Evolutionary conservation across 2,888 invertebrate species (phyloP).

Genomic region (Eulithis testata): DNA sequence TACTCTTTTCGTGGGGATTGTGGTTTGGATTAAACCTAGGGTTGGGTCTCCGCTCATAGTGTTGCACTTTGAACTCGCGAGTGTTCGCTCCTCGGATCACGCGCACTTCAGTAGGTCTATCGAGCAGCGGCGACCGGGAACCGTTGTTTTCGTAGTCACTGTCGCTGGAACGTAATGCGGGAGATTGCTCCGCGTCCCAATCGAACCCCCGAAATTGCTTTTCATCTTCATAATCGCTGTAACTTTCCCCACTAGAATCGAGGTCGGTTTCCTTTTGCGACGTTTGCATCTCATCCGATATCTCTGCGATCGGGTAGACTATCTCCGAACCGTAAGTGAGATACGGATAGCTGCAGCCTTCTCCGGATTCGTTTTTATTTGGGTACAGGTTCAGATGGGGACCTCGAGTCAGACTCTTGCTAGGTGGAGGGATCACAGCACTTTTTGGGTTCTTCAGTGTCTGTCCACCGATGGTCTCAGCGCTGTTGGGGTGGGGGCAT

Average conservation of each 20-base stretch:
- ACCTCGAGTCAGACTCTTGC: conserved; percentile 88
- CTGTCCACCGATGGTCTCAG: conserved; percentile 89
- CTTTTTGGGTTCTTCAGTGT: conserved; percentile 87
- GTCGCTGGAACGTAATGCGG: conserved; percentile 83
- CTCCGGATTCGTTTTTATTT: conserved; percentile 86
- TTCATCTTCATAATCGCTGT: conserved; percentile 86
- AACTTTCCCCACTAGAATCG: conserved; percentile 85
- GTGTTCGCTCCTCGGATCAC: conserved; percentile 72
- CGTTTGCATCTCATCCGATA: conserved; percentile 91
- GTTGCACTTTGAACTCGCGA: conserved; percentile 71
- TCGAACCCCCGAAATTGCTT: conserved; percentile 82
- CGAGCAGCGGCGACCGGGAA: conserved; percentile 88
- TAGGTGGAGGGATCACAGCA: conserved; percentile 87
- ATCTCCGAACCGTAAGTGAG: conserved; percentile 89
- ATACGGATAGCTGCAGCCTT: conserved; percentile 90
- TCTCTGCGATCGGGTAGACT: conserved; percentile 93
- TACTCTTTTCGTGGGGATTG: conserved; percentile 65
- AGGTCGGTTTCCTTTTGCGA: conserved; percentile 87
- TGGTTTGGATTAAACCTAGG: conserved; percentile 51
- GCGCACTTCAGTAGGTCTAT: conserved; percentile 76
- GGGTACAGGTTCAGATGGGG: conserved; percentile 89
- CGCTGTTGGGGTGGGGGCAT: conserved; percentile 92
- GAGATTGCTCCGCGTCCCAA: conserved; percentile 79
- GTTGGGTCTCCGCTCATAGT: conserved; percentile 66
- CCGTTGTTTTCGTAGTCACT: conserved; percentile 88